Evolutionary conservation across 2,113 vertebrate species (phyloP).

Genomic region (Hylia prasina): DNA sequence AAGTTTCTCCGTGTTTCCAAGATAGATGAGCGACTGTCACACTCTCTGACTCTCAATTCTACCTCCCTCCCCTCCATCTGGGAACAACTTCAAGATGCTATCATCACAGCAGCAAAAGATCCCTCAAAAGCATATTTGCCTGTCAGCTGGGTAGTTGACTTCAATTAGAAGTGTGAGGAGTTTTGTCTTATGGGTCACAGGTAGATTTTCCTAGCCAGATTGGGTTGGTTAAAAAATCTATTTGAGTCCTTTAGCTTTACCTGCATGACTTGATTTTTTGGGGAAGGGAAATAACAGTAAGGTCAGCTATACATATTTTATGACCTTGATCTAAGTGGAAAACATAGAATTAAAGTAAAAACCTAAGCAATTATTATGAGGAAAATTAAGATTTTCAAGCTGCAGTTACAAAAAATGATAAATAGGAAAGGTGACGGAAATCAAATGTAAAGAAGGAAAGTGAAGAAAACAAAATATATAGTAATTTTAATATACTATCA

Average conservation of each 20-base stretch:
- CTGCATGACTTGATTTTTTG: neutral
- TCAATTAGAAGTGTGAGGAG: slow-evolving; percentile 41
- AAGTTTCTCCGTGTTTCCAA: slow-evolving; percentile 31
- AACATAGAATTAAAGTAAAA: neutral
- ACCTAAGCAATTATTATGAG: neutral
- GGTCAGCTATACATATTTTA: neutral
- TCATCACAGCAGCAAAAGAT: slow-evolving; percentile 23
- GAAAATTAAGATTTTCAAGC: neutral
- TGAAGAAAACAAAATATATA: neutral
- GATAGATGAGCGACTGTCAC: slow-evolving; percentile 47
- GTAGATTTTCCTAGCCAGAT: neutral
- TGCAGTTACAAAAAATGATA: neutral
- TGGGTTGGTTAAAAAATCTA: neutral
- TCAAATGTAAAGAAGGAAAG: neutral
- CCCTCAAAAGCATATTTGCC: slow-evolving; percentile 49
- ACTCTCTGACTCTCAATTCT: slow-evolving; percentile 38
- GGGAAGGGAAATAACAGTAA: neutral
- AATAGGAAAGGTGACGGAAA: neutral
- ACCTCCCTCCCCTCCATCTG: slow-evolving; percentile 60
- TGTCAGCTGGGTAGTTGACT: slow-evolving; percentile 57
- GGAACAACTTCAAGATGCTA: slow-evolving; percentile 41
- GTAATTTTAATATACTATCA: neutral
- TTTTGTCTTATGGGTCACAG: slow-evolving; percentile 20
- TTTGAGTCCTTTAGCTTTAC: neutral
- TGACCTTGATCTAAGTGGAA: neutral